Evolutionary conservation across 2,797 vertebrate species (phyloP), one percentile per base, ranked within the genome.

Genomic region (Artibeus lituratus): DNA sequence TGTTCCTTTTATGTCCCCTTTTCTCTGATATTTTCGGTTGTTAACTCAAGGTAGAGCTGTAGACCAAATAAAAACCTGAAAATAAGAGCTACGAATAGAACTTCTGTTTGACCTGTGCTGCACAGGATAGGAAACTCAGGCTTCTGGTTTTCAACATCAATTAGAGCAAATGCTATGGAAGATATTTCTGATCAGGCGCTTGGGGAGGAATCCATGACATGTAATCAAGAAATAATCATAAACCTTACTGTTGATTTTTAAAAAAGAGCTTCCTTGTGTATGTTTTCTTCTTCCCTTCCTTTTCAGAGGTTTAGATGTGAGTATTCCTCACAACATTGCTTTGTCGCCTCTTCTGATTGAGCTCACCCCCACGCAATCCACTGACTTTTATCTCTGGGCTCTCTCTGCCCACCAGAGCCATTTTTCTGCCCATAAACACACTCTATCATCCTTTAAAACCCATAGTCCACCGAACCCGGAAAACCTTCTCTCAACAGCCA

Each of bases 31-130:
- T 87, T 95, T 94, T 76, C 51, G 74, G 82, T 83, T 88, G 92
- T 96, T 93, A 95, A 95, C 62, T 90, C 77, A 81, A 86, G 92
- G 81, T 86, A 92, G 84, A 91, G 97, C 92, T 76, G 90, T 59
- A 88, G 73, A 81, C 62, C 84, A 93, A 94, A 93, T 91, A 92
- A 95, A 85, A 97, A 77, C 67, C 77, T 12, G 77, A 69, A 93
- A 85, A 78, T 90, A 94, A 94, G 81, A 87, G 76, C 70, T 80
- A 24, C 44, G 90, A 91, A 80, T 77, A 88, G 93, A 91, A 74
- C 3, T 35, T 83, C 39, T 16, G 15, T 90, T 91, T 93, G 87
- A n/a, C 65, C 44, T 32, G 37, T 26, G n/a, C 72, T 44, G 73
- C 51, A 57, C 12, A 55, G 37, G 29, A 44, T 7, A 2, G 86